Evolutionary conservation across 2,797 vertebrate genomes (phyloP), one percentile per base, ranked within the genome.

Genomic region (Neosilurus mollespiculum): DNA sequence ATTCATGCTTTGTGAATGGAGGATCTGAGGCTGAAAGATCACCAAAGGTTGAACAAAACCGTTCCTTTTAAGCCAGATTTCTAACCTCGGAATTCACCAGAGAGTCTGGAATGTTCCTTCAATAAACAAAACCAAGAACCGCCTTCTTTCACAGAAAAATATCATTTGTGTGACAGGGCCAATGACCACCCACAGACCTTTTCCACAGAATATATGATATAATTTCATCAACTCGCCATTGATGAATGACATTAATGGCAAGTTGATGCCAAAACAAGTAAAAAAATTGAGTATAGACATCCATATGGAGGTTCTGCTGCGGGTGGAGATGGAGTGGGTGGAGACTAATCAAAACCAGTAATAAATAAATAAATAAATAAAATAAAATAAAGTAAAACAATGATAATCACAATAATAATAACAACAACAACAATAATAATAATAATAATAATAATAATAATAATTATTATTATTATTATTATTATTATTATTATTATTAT

Each of bases 11-110:
- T 4, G 22, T 62, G 26, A 22, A 34, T 58, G 58, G 18, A 22
- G 54, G 56, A 77, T 77, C 20, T 43, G 56, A 75, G 15, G 16
- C 24, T 56, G 16, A 58, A 51, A 64, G 22, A 30, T 64, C 76
- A 78, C 37, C 37, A 78, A 64, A 78, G 37, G 76, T 78, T 2
- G 12, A 78, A 18, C 37, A 78, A 64, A 78, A 49, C 59, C 76
- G 49, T 11, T 37, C 37, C 76, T 26, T 15, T 16, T 78, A 24
- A 64, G n/a, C 37, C 76, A 64, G 37, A 78, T 37, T 9, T 49
- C 9, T 15, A 26, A 37, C 22, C 64, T 78, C 9, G 4, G 49
- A 64, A 78, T 78, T 78, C 37, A 78, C 56, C 30, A 37, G 56
- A 15, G 56, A 43, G 30, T 76, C 73, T 61, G 56, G 30, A 37